Conservation (phyloP, 2,888 invertebrate species). For the Pseudoips prasinana region DNA sequence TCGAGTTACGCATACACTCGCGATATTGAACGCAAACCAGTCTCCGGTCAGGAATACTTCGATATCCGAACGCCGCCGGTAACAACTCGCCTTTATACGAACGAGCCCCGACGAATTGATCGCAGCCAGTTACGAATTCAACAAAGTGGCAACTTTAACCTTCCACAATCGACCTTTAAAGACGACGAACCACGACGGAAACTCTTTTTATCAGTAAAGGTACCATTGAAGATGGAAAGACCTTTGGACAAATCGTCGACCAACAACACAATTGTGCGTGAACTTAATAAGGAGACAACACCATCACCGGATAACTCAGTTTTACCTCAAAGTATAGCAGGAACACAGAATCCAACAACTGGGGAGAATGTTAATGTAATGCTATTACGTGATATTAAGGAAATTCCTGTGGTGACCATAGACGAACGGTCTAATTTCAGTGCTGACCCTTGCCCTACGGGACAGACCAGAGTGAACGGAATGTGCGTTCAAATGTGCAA, state of each 20-base stretch:
- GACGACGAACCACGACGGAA: constrained; percentile 27
- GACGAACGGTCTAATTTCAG: constrained; percentile 50
- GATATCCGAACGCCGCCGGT: constrained; percentile 8
- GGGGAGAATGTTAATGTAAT: no score
- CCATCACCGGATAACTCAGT: no score
- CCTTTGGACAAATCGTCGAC: constrained; percentile 19
- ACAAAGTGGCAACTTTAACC: constrained; percentile 19
- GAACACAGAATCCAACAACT: no score
- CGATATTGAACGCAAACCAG: constrained; percentile 18
- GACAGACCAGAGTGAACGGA: constrained; percentile 48
- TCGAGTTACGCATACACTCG: constrained; percentile 3
- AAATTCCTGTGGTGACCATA: constrained; percentile 29
- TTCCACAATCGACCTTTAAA: constrained; percentile 23
- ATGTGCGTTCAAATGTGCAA: no score
- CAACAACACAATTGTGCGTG: constrained; percentile 5
- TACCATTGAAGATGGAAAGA: constrained; percentile 16
- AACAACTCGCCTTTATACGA: constrained; percentile 23
- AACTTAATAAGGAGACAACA: constrained; percentile 4
- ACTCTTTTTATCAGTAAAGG: constrained; percentile 24
- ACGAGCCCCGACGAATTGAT: constrained; percentile 20
- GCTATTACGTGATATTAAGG: constrained; percentile 1
- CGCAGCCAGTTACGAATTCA: constrained; percentile 13
- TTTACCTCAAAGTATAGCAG: no score
- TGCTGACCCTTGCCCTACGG: constrained; percentile 54
- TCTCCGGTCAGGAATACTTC: constrained; percentile 16